Evolutionary conservation across 2,113 vertebrate species (phyloP).

Genomic region (Ia io): DNA sequence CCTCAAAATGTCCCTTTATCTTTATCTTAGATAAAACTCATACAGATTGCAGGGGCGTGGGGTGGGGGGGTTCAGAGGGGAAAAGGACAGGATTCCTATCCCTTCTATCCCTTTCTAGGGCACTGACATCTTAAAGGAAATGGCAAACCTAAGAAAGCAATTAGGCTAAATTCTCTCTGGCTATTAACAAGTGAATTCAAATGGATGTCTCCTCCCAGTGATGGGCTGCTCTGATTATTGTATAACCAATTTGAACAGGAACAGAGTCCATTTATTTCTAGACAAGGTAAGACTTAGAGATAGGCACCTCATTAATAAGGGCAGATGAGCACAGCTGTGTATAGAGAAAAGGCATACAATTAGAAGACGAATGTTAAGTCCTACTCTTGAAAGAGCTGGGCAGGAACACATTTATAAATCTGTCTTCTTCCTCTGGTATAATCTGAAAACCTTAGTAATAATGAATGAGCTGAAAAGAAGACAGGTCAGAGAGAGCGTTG

Average conservation of each 20-base stretch:
- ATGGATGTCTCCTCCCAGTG: background rate
- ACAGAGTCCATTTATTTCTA: constrained; percentile 41
- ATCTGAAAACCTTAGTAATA: constrained; percentile 53
- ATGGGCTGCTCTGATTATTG: background rate
- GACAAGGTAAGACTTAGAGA: constrained; percentile 52
- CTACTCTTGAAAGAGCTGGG: constrained; percentile 64
- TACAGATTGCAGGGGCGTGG: background rate
- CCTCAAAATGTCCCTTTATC: constrained; percentile 2
- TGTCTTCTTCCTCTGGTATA: constrained; percentile 47
- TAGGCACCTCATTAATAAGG: constrained; percentile 42
- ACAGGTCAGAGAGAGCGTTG: constrained; percentile 10
- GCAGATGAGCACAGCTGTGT: constrained; percentile 35
- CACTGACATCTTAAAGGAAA: constrained; percentile 2
- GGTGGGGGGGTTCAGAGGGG: background rate
- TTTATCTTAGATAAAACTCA: background rate
- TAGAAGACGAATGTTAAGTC: constrained; percentile 53
- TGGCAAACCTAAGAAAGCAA: constrained; percentile 45
- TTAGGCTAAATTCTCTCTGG: constrained; percentile 31
- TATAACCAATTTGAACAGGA: constrained; percentile 11
- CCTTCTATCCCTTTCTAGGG: background rate
- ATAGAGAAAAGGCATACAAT: background rate
- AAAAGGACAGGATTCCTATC: background rate
- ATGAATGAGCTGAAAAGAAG: constrained; percentile 46
- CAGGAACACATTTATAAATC: constrained; percentile 72
- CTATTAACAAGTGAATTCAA: constrained; percentile 58